Base-by-base conservation (phyloP, 2,888 invertebrate species). In the Kuschelorhynchus macadamiae region DNA sequence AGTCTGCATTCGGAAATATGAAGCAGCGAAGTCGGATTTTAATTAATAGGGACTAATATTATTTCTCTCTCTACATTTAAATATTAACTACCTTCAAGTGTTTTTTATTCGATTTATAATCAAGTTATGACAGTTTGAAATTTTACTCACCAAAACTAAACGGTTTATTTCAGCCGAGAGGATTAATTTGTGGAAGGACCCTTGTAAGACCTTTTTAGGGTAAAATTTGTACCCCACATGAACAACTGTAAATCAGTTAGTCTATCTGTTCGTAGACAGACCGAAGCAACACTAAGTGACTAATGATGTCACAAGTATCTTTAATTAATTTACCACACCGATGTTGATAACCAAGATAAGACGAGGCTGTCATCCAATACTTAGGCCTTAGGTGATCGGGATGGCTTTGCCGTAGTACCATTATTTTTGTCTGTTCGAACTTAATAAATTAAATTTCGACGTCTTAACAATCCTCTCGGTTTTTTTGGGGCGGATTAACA, bases 311-410 rank as follows among this genome's bases (percentile, higher is more conserved):
- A 79, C 79, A 78, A 78, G 78, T 76, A 78, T 77, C 79, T 79
- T 80, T 81, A 81, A 81, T 81, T 81, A 81, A 81, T 81, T 81
- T 79, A 80, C 79, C 79, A 80, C 77, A 78, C 77, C 78, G 77
- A 77, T 74, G 77, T 77, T 78, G 81, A 81, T 80, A 81, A 80
- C 76, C 71, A 74, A 78, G 80, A 81, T 81, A 81, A 80, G 76
- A 71, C 77, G 73, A 75, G 76, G 77, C 78, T 78, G 78, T 79
- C 79, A 68, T 52, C 63, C 44, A 55, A 68, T 59, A 61, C 53
- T 56, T 63, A 36, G 41, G 60, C 49, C 33, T 60, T 60, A 66
- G 66, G 53, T 66, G 66, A 66, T 55, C 53, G 20, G 60, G 20
- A 46, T 56, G 42, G 56, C 49, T 53, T 56, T 61, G 60, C 55